Evolutionary conservation across 2,888 invertebrate genomes (phyloP).

Genomic region (Andrena bucephala): DNA sequence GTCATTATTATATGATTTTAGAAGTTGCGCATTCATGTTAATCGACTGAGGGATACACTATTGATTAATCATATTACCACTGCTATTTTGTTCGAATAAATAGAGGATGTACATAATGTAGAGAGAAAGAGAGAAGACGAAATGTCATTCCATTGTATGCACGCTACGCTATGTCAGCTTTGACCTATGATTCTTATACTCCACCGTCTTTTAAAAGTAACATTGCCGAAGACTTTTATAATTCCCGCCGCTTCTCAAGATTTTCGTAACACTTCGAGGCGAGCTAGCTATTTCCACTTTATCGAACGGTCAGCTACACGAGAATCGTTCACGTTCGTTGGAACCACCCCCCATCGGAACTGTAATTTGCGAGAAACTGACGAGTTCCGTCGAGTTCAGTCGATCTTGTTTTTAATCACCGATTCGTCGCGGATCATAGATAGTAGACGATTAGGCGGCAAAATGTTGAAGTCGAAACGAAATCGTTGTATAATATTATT

Average conservation of each 20-base stretch:
- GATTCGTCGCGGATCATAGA: conserved; percentile 30
- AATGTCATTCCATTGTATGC: conserved; percentile 65
- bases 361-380: not conserved
- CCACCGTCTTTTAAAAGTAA: conserved; percentile 26
- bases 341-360: conserved; percentile 22
- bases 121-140: conserved; percentile 1
- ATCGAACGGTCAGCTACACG: not conserved
- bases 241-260: conserved; percentile 16
- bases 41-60: conserved; percentile 76
- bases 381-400: conserved; percentile 1
- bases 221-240: conserved; percentile 15
- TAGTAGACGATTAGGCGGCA: conserved; percentile 27
- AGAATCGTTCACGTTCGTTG: conserved; percentile 13
- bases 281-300: conserved; percentile 6
- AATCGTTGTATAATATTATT: conserved; percentile 53
- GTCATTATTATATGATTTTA: conserved; percentile 73
- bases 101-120: conserved; percentile 65
- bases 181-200: conserved; percentile 45
- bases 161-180: conserved; percentile 35
- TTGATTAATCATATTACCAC: conserved; percentile 69
- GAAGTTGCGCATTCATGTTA: conserved; percentile 70
- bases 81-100: conserved; percentile 77
- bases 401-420: conserved; percentile 40
- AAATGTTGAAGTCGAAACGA: conserved; percentile 30
- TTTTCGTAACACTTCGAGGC: conserved; percentile 2